phyloP scores from a whole-genome alignment of 2,113 vertebrate genomes.

The Lagopus leucura region DNA sequence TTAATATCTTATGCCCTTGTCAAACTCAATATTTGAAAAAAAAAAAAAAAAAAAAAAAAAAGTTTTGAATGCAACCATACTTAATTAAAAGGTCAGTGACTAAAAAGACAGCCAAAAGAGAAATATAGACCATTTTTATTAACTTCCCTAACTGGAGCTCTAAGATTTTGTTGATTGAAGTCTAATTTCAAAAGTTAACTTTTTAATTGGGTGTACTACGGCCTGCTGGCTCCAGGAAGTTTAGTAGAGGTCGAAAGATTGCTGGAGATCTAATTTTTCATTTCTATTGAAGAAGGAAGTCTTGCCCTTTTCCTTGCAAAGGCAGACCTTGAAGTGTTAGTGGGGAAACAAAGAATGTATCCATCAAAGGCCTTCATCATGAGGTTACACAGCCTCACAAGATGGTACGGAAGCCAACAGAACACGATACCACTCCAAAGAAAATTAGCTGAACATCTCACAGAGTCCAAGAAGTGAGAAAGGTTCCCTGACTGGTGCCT shows the following conservation, averaged over 20 bases:
- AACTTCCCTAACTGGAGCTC: background rate
- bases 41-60: background rate
- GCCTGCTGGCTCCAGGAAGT: constrained; percentile 50
- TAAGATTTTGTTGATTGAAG: constrained; percentile 44
- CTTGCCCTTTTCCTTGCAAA: constrained; percentile 57
- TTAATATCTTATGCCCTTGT: background rate
- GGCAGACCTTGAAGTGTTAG: constrained; percentile 49
- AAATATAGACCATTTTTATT: constrained; percentile 28
- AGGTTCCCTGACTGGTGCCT: background rate
- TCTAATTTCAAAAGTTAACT: constrained; percentile 49
- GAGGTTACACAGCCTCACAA: background rate
- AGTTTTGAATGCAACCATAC: background rate
- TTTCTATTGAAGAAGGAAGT: constrained; percentile 56
- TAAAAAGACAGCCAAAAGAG: constrained; percentile 14
- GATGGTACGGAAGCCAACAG: background rate
- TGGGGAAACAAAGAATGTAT: constrained; percentile 27
- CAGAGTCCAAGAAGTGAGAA: background rate
- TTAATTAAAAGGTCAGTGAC: constrained; percentile 28
- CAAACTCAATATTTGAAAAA: background rate
- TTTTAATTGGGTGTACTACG: constrained; percentile 24
- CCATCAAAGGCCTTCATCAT: constrained; percentile 4
- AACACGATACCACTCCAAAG: background rate
- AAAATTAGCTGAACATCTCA: background rate
- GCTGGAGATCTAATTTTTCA: constrained; percentile 45
- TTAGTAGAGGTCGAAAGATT: constrained; percentile 45